Percentiles rank a stretch among this genome's conserved stretches.
phyloP scores from a whole-genome alignment of 2,797 vertebrate species.

The Rhynchotus rufescens region DNA sequence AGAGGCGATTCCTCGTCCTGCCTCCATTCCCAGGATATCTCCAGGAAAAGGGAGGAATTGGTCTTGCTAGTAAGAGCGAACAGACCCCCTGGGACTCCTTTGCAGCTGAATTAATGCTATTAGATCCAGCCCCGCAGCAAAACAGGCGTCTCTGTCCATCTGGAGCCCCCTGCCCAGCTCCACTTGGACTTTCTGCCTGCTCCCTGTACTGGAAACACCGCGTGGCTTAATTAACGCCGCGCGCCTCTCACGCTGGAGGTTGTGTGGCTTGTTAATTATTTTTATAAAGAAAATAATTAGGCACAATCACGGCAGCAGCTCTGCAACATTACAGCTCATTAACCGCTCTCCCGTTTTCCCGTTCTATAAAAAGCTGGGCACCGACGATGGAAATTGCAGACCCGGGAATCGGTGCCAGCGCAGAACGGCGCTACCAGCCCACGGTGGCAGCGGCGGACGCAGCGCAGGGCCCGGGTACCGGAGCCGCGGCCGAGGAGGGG shows the following conservation, averaged over 20 bases:
- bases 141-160: too few species aligned
- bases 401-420: slow-evolving; percentile 66
- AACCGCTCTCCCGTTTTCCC: slow-evolving; percentile 62
- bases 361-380: slow-evolving; percentile 72
- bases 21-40: slow-evolving; percentile 23
- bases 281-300: slow-evolving; percentile 82
- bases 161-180: too few species aligned
- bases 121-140: too few species aligned
- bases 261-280: slow-evolving; percentile 74
- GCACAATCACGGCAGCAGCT: slow-evolving; percentile 77
- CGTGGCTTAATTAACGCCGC: slow-evolving; percentile 58
- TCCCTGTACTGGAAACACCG: neutral
- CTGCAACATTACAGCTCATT: slow-evolving; percentile 79
- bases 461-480: too few species aligned
- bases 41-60: slow-evolving; percentile 60
- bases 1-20: too few species aligned
- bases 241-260: slow-evolving; percentile 58
- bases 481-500: too few species aligned
- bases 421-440: slow-evolving; percentile 34
- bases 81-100: neutral
- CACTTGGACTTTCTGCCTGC: too few species aligned
- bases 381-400: slow-evolving; percentile 74
- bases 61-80: slow-evolving; percentile 49
- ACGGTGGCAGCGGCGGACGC: too few species aligned
- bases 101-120: neutral